Evolutionary conservation across 2,888 invertebrate genomes (phyloP), one percentile per base, ranked within the genome.

Genomic region (Onthophagus sagittarius): DNA sequence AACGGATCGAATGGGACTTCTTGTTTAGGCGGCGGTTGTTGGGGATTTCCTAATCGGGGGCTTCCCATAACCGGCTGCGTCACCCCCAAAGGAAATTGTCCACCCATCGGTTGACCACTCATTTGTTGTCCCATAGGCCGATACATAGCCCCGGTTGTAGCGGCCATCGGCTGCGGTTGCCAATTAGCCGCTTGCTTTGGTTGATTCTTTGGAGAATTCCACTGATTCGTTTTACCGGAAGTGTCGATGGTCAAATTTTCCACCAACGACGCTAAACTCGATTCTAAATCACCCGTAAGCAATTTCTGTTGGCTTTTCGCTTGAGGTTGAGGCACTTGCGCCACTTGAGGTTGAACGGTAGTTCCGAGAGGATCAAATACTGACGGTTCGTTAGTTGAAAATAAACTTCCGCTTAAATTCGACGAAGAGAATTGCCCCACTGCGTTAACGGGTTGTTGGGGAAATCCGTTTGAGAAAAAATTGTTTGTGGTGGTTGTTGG

Each of bases 281-380:
- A 94, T 85, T 98, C 98, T 84, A 98, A 88, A 86, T 98, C 98
- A 71, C 96, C 96, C 13, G 96, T 95, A 76, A 98, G 89, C 73
- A 98, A 92, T 80, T 88, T 88, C 5, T 82, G 79, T 15, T 83
- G 83, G 67, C 81, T 78, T 32, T 82, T 83, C 63, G 82, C 81
- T 15, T 81, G 81, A 13, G 79, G 82, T 4, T 76, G 77, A 33
- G 77, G 79, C 15, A 80, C 75, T 74, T 79, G 77, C 65, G 85
- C 83, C 77, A 86, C 86, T 77, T 91, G 90, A 83, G 89, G 89
- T 80, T 91, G 85, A 77, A 90, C 88, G 74, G 79, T 80, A 11
- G 81, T 77, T 79, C 89, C 88, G 79, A 89, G 85, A 5, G 88
- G 88, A 84, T 89, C 89, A 81, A 89, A 89, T 73, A 88, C 89